Evolutionary conservation across 2,113 vertebrate species (phyloP), one percentile per base, ranked within the genome.

Genomic region (Fregetta grallaria): DNA sequence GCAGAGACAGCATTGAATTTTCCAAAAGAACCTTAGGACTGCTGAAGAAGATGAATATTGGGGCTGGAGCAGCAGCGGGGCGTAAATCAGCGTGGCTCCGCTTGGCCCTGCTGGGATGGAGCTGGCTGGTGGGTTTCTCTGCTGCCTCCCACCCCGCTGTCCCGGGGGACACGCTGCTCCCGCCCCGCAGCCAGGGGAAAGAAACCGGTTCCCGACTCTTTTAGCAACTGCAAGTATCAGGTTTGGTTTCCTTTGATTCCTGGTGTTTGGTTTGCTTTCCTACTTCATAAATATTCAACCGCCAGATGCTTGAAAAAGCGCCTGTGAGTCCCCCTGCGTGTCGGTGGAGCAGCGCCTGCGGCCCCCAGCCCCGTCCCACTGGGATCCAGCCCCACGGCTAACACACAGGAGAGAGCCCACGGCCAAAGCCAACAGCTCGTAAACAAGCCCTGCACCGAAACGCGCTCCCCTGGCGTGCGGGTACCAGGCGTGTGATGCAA

Each of bases 401-500:
- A 25, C 2, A 4, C 14, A 8, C 23, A 0, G 36, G 7, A 3
- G 38, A 25, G 36, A 40, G n/a, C 63, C 44, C 44, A 1, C 3
- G 3, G 92, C 77, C 94, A 85, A 61, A 65, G 66, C 84, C 62
- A 52, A 2, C 79, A 91, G 86, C 91, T 67, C 52, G 1, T 75
- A 72, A 81, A 92, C 1, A 7, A 88, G 27, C 18, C 16, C 78
- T 0, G 4, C 1, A 19, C 88, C 6, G 8, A 74, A 92, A 76
- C 1, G 3, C 3, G 1, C 76, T 50, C 30, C n/a, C 6, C 15
- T 6, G 0, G 56, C 1, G 6, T 1, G 30, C 7, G 1, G 82
- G 66, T 22, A 75, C 61, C 56, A 10, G 50, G 22, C 2, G 0
- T 0, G 1, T 9, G 49, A 22, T 10, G 19, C 0, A 1, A 2